Evolutionary conservation across 1,140 invertebrate species (phyloP).

Genomic region (Drosophila arizonae): DNA sequence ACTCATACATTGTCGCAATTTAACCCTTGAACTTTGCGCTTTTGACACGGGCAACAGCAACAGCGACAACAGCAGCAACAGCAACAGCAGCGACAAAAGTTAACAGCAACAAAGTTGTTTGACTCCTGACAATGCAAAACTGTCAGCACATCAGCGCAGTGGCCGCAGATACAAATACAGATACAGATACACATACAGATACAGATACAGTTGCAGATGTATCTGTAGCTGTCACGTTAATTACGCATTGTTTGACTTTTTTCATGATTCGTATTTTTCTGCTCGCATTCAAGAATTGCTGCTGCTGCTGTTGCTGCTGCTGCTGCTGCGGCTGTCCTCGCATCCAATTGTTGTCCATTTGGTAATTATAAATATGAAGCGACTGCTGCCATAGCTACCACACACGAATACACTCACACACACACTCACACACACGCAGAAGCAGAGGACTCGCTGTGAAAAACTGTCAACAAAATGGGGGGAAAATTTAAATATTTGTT

Average conservation of each 20-base stretch:
- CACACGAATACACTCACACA: neutral
- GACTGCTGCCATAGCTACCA: constrained; percentile 50
- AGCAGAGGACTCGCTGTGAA: constrained; percentile 26
- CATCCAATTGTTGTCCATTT: constrained; percentile 70
- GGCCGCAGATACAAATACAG: constrained; percentile 36
- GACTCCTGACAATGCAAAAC: constrained; percentile 69
- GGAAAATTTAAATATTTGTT: constrained; percentile 68
- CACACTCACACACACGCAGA: constrained; percentile 1
- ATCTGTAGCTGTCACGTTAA: constrained; percentile 52
- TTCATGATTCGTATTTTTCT: constrained; percentile 10
- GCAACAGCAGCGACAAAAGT: constrained; percentile 37
- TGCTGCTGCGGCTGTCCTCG: constrained; percentile 23
- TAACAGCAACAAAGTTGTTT: constrained; percentile 68
- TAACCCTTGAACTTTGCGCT: constrained; percentile 78
- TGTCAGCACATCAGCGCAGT: constrained; percentile 55
- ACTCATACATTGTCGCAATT: constrained; percentile 42
- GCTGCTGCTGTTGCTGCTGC: constrained; percentile 9
- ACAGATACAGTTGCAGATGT: constrained; percentile 11
- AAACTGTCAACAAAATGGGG: constrained; percentile 76
- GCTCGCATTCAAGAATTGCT: constrained; percentile 5
- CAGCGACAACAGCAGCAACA: constrained; percentile 15
- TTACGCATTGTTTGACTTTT: constrained; percentile 71
- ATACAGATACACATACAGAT: constrained; percentile 10
- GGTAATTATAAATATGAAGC: constrained; percentile 76
- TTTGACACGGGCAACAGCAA: constrained; percentile 55